Base-by-base conservation (phyloP, 2,888 invertebrate genomes). In the Trypoxylon attenuatum region DNA sequence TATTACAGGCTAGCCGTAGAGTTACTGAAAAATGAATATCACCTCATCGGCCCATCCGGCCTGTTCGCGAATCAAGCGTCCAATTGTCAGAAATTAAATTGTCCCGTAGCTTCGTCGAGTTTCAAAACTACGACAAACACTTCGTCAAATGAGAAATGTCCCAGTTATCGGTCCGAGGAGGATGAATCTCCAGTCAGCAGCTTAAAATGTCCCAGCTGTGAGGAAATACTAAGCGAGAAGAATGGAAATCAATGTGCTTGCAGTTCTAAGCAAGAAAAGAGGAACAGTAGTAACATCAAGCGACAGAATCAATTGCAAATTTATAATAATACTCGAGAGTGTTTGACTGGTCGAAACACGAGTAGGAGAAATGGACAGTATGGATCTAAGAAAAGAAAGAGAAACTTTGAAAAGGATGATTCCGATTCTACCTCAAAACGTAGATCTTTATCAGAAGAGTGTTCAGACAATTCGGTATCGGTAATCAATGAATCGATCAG, bases 31-130 rank as follows among this genome's bases (percentile, higher is more conserved):
- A 64, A 81, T 5, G 58, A 69, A 16, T 82, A 79, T 38, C 47
- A 68, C 3, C 60, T 78, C 0, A 25, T 79, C 5, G 80, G 80
- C 1, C 74, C 82, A 2, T 42, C 78, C 5, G 80, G 80, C 1
- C 74, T 81, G 1, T 42, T 69, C 22, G 76, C 71, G 5, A 54
- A 47, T 19, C 41, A 52, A 2, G 53, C 29, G 41, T 66, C 63
- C 2, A 46, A 21, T 4, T 21, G 16, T 13, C 3, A 10, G 0
- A 33, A 13, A 10, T n/a, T n/a, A n/a, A n/a, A n/a, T n/a, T n/a
- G n/a, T n/a, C n/a, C n/a, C n/a, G n/a, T n/a, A n/a, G n/a, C n/a
- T n/a, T 3, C 1, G 2, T 10, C 33, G 4, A 6, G 1, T 10
- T 10, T 13, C n/a, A 10, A 33, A 33, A 10, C 33, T 2, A n/a